Base-by-base conservation (phyloP, 2,888 invertebrate genomes). In the Clitarchus hookeri region DNA sequence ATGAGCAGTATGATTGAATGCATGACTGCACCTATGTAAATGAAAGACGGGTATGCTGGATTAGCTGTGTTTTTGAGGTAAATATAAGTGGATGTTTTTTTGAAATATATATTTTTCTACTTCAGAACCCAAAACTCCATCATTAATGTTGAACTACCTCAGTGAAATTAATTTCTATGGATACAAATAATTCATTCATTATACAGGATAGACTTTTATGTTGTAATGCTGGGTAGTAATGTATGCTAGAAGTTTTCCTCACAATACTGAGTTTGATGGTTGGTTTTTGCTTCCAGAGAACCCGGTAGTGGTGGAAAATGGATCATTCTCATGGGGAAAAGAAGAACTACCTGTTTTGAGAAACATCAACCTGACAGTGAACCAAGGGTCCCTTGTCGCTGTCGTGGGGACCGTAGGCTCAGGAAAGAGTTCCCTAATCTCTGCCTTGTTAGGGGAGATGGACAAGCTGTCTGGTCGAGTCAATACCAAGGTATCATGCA, bases 371-470 rank as follows among this genome's bases (percentile, higher is more conserved):
- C 89, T 98, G 85, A 92, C 93, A 87, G 93, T 97, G 23, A 93
- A 94, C 8, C 93, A 94, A 83, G 94, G 95, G 12, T 93, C 94
- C 11, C 92, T 98, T 54, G 95, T 96, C 19, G 98, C 98, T 0
- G 94, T 98, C 36, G 98, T 98, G 0, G 98, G 98, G 9, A 94
- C 95, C 53, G 98, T 98, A 1, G 98, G 98, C 85, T 94, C 96
- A 2, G 98, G 97, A 84, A 98, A 98, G 92, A 97, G 96, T 89
- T 98, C 98, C 80, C 93, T 99, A 53, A 92, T 98, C 77, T 95
- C 97, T 9, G 98, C 98, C 0, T 92, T 98, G 87, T 93, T 98
- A 8, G 94, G 98, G 89, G 98, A 98, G 93, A 98, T 98, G 97
- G 96, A 97, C 89, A 97, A 96, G 92, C 90, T 94, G 2, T 94